These are phyloP conservation scores for Ctenochaetus hawaiiensis DNA, from an alignment of 2,797 vertebrate species.

Conservation along the genomic window DNA sequence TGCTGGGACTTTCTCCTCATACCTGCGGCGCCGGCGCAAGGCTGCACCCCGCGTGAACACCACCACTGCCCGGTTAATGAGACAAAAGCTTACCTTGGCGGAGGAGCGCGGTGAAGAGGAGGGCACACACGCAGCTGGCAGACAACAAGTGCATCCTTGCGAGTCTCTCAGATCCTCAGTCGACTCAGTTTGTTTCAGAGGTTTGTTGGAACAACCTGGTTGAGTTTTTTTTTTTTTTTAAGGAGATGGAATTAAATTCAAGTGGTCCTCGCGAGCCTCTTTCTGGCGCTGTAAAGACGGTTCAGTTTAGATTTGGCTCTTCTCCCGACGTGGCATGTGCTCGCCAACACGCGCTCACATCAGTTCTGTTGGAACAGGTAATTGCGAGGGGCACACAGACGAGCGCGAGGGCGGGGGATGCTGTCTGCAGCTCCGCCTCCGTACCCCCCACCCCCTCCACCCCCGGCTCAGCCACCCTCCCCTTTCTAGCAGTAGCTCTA, in stretches of 20 bases:
- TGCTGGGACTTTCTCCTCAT: constrained; percentile 21
- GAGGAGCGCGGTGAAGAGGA: constrained; percentile 65
- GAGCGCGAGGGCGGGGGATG: constrained; percentile 56
- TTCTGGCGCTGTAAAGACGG: constrained; percentile 16
- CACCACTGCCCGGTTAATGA: not conserved
- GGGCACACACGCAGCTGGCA: constrained; percentile 56
- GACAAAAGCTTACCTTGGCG: constrained; percentile 75
- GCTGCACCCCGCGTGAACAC: not conserved
- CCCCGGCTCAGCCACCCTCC: not conserved
- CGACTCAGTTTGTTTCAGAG: constrained; percentile 16
- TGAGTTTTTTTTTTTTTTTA: constrained; percentile 15
- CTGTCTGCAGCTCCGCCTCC: constrained; percentile 63
- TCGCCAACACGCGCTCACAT: constrained; percentile 60
- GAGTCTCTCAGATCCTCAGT: constrained; percentile 59
- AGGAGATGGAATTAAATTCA: not conserved
- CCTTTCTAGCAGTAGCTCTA: not conserved
- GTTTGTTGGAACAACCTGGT: constrained; percentile 43
- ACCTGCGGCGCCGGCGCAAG: constrained; percentile 33
- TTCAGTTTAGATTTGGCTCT: constrained; percentile 46
- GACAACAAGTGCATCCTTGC: constrained; percentile 85
- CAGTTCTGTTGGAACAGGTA: constrained; percentile 76
- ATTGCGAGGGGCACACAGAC: constrained; percentile 60
- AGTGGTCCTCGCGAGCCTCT: constrained; percentile 38
- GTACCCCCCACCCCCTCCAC: not conserved
- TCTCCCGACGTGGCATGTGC: constrained; percentile 63